These are phyloP conservation scores for Orchesellides sinensis DNA, from an alignment of 2,888 invertebrate genomes.

Conservation along the genomic window DNA sequence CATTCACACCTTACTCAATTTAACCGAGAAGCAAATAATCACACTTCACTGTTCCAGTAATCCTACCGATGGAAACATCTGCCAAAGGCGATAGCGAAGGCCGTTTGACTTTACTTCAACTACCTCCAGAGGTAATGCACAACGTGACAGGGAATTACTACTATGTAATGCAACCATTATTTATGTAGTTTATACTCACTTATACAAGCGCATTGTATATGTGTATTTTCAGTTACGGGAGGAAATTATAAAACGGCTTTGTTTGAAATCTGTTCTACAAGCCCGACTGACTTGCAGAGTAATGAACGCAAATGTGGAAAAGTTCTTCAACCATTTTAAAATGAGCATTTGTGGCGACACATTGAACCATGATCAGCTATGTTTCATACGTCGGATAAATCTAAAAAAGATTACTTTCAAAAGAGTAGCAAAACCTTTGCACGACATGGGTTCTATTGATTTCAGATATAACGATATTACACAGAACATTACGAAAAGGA, in stretches of 20 bases:
- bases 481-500: background rate
- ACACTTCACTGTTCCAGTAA: background rate
- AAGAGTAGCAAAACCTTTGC: slow-evolving; percentile 6
- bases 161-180: background rate
- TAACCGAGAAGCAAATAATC: too few relatives aligned
- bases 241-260: background rate
- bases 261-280: background rate
- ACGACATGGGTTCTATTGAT: background rate
- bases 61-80: background rate
- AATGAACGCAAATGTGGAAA: background rate
- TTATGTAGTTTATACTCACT: too few relatives aligned
- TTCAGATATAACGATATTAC: background rate
- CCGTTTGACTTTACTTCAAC: background rate
- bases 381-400: background rate
- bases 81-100: background rate
- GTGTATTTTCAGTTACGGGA: background rate
- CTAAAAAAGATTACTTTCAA: slow-evolving; percentile 16
- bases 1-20: too few relatives aligned
- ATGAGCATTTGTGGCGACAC: slow-evolving; percentile 2
- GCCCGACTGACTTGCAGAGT: background rate
- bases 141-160: background rate
- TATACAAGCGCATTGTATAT: too few relatives aligned
- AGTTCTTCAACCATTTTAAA: background rate
- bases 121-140: background rate
- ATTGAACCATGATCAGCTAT: background rate